Percentiles rank a stretch among this genome's conserved stretches.
These are phyloP conservation scores for Sialia sialis DNA, from an alignment of 2,113 vertebrate genomes.

Conservation along the genomic window DNA sequence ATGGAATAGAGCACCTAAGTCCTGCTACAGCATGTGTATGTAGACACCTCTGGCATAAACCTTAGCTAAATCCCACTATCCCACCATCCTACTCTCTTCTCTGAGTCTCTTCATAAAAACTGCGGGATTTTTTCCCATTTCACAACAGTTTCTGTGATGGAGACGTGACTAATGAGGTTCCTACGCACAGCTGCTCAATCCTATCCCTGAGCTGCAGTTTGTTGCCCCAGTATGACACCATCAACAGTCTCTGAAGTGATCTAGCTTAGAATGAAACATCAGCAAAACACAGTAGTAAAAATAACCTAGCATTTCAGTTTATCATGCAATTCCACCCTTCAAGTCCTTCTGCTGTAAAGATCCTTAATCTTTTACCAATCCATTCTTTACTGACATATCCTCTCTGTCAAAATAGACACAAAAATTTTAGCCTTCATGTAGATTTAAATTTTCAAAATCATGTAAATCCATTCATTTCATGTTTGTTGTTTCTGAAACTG, in stretches of 20 bases:
- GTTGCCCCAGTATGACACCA: background rate
- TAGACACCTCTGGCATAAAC: background rate
- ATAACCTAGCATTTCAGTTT: background rate
- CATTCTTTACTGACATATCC: background rate
- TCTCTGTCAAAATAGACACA: background rate
- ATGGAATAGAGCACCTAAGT: rapidly evolving
- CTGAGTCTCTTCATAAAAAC: background rate
- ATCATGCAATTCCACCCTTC: background rate
- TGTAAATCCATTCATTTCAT: background rate
- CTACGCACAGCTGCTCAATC: background rate
- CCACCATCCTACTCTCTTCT: background rate
- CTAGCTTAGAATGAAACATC: background rate
- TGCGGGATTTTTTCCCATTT: background rate
- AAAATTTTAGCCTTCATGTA: background rate
- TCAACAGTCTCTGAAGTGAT: background rate
- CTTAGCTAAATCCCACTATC: background rate
- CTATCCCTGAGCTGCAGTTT: background rate
- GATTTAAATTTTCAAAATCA: background rate
- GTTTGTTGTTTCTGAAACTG: background rate
- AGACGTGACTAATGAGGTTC: background rate
- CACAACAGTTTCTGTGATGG: background rate
- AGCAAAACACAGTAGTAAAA: background rate
- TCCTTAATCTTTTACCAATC: background rate
- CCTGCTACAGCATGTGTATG: background rate
- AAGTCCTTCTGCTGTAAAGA: background rate